Conservation (phyloP, 1,140 invertebrate species). For the Dendrolimus punctatus region DNA sequence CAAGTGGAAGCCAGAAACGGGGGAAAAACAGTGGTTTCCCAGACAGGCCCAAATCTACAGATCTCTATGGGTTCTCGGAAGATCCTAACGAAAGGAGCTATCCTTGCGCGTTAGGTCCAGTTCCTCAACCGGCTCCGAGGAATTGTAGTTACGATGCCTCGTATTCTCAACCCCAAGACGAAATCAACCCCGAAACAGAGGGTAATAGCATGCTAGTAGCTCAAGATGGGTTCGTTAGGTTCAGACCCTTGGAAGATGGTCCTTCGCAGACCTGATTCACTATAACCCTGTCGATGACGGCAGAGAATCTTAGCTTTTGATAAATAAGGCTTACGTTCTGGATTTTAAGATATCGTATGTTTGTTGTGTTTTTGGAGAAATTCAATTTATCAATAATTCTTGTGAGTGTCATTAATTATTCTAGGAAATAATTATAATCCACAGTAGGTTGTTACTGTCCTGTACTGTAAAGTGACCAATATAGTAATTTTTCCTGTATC, state of each 20-base stretch:
- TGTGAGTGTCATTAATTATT: no score
- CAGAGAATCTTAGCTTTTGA: conserved; percentile 53
- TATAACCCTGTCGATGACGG: conserved; percentile 42
- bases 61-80: conserved; percentile 71
- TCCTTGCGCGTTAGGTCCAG: conserved; percentile 35
- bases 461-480: no score
- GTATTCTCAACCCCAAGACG: conserved; percentile 64
- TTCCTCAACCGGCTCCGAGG: conserved; percentile 47
- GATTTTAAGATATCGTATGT: not conserved
- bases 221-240: conserved; percentile 88
- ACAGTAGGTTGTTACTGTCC: no score
- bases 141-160: conserved; percentile 56
- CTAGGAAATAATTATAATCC: no score
- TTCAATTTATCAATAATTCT: no score
- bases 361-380: no score
- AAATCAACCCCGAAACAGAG: conserved; percentile 41
- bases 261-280: conserved; percentile 67
- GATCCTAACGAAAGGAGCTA: conserved; percentile 69
- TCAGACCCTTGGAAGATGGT: conserved; percentile 79
- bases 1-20: conserved; percentile 63
- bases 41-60: conserved; percentile 70
- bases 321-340: conserved; percentile 7
- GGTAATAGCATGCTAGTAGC: conserved; percentile 84
- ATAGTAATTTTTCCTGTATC: no score
- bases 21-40: conserved; percentile 56